Conservation (phyloP, 2,888 invertebrate species). For the Trissolcus japonicus region DNA sequence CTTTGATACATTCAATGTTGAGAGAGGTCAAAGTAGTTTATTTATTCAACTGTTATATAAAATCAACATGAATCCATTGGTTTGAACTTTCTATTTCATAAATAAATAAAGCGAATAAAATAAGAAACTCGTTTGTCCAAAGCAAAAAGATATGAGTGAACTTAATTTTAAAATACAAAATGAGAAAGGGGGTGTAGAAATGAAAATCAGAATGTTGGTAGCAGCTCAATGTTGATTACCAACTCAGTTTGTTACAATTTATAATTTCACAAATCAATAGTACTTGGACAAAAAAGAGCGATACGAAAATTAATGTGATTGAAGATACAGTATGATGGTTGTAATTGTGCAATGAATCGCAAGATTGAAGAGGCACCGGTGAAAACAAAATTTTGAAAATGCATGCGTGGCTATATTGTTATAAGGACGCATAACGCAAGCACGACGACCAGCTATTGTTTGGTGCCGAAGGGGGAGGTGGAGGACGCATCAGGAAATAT, state of each 20-base stretch:
- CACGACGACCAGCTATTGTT: conserved; percentile 12
- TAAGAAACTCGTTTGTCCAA: too few species aligned
- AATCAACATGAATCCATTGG: neutral
- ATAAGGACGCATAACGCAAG: conserved; percentile 6
- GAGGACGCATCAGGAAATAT: conserved; percentile 21
- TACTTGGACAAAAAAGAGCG: neutral
- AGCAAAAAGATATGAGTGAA: too few species aligned
- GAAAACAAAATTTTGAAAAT: neutral
- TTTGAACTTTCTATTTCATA: neutral
- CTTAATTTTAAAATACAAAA: too few species aligned
- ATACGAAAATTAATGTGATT: neutral
- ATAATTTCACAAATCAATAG: conserved; percentile 27
- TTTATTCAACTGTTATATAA: neutral
- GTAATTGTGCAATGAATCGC: neutral
- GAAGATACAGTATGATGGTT: neutral
- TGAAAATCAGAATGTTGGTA: too few species aligned
- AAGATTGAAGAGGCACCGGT: neutral
- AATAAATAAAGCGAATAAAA: too few species aligned
- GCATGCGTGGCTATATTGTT: neutral
- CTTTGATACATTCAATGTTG: neutral
- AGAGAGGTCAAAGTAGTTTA: neutral
- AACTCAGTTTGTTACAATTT: conserved; percentile 8
- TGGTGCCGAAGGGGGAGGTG: conserved; percentile 12
- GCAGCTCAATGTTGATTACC: neutral
- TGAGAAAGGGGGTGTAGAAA: too few species aligned